Evolutionary conservation across 35 echinoderm and acorn worm genomes (phyloP).

Genomic region (Stichopus chloronotus): DNA sequence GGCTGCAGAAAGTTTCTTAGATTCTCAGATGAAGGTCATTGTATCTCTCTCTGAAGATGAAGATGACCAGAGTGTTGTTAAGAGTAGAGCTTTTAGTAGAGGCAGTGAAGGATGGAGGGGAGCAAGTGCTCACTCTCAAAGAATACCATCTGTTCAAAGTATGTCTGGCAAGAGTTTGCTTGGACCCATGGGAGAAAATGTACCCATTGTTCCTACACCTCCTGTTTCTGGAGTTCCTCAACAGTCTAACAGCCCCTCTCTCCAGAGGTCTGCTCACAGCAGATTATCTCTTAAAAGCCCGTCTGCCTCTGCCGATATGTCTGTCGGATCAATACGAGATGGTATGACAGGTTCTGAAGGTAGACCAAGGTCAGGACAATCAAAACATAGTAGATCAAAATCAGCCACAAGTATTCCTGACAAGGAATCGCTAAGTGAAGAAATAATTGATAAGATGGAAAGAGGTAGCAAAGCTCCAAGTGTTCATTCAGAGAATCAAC

Average conservation of each 20-base stretch:
- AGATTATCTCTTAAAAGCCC: background rate
- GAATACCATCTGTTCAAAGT: background rate
- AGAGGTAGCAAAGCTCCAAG: background rate
- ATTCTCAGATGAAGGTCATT: conserved; percentile 3
- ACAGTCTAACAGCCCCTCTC: background rate
- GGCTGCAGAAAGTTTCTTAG: background rate
- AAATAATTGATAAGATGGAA: background rate
- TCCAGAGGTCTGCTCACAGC: background rate
- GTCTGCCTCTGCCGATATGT: background rate
- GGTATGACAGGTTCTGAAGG: background rate
- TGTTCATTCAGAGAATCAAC: background rate
- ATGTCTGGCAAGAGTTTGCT: conserved; percentile 10
- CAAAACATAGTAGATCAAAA: conserved; percentile 15
- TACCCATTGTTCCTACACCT: background rate
- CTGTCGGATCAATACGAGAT: background rate
- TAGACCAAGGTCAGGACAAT: background rate
- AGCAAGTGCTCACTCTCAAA: background rate
- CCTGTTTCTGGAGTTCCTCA: no score
- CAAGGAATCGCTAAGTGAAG: background rate
- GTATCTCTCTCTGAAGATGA: conserved; percentile 29
- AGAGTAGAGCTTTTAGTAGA: background rate
- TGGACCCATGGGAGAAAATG: background rate
- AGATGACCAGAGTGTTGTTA: background rate
- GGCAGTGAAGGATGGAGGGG: background rate
- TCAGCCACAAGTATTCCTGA: background rate